Conservation (phyloP, 2,888 invertebrate genomes). For the Thecophora atra region DNA sequence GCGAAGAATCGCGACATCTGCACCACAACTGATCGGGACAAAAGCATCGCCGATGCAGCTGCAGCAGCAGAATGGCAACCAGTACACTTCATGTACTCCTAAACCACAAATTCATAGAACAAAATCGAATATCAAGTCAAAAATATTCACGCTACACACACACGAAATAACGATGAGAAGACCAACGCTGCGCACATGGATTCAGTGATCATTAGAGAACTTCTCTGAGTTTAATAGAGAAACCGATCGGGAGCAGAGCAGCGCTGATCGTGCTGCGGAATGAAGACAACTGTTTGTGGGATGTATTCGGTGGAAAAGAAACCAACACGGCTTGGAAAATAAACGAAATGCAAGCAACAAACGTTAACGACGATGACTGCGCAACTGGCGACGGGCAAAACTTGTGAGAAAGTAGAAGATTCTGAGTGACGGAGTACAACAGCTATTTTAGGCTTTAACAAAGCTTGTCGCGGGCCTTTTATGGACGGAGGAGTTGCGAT, state of each 20-base stretch:
- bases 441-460: slow-evolving; percentile 19
- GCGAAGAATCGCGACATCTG: slow-evolving; percentile 41
- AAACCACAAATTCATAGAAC: neutral
- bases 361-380: neutral
- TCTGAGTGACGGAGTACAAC: neutral
- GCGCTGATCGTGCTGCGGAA: too few relatives aligned
- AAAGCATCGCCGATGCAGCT: slow-evolving; percentile 1
- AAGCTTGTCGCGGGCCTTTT: slow-evolving; percentile 19
- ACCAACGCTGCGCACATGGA: neutral
- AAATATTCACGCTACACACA: neutral
- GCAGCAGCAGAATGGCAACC: slow-evolving; percentile 1
- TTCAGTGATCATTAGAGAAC: too few relatives aligned
- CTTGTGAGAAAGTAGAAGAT: slow-evolving; percentile 8
- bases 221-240: too few relatives aligned
- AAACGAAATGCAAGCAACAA: neutral
- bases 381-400: neutral
- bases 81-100: neutral
- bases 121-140: too few relatives aligned
- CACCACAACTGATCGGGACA: slow-evolving; percentile 26
- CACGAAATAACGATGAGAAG: neutral
- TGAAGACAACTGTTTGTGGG: slow-evolving; percentile 13
- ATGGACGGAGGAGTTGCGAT: neutral
- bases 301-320: neutral
- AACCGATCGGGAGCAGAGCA: too few relatives aligned
- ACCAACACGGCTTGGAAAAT: neutral